Percentiles rank a stretch among this genome's conserved stretches.
phyloP scores from a whole-genome alignment of 2,797 vertebrate genomes.

The Sternarchorhynchus goeldii region DNA sequence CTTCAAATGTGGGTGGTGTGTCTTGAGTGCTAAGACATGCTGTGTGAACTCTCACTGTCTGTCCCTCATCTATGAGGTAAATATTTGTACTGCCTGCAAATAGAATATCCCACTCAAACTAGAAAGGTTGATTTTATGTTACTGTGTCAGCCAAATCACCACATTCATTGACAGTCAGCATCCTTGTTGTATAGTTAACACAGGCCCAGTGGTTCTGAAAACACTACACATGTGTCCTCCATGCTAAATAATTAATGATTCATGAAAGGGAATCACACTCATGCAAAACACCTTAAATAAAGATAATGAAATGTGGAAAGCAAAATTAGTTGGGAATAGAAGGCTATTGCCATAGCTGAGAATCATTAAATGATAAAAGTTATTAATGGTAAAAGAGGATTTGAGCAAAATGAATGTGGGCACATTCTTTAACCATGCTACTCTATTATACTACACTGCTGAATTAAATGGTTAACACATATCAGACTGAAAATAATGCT shows the following conservation, averaged over 20 bases:
- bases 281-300: slow-evolving; percentile 28
- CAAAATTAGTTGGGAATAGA: slow-evolving; percentile 20
- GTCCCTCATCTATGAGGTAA: slow-evolving; percentile 2
- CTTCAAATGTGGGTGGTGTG: slow-evolving; percentile 49
- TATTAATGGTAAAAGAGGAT: slow-evolving; percentile 33
- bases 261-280: slow-evolving; percentile 33
- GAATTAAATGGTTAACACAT: slow-evolving; percentile 3
- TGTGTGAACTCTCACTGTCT: slow-evolving; percentile 41
- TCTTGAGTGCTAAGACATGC: slow-evolving; percentile 42
- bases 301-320: slow-evolving; percentile 31
- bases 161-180: not conserved
- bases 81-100: slow-evolving; percentile 31
- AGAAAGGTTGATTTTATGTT: slow-evolving; percentile 16
- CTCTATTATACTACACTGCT: slow-evolving; percentile 1
- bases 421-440: slow-evolving; percentile 7
- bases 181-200: not conserved
- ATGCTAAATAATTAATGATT: slow-evolving; percentile 28
- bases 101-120: slow-evolving; percentile 25
- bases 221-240: slow-evolving; percentile 1
- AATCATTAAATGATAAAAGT: slow-evolving; percentile 38
- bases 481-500: not conserved
- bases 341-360: slow-evolving; percentile 7
- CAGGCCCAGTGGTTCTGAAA: not conserved
- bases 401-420: slow-evolving; percentile 33
- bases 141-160: slow-evolving; percentile 11